Evolutionary conservation across 2,113 vertebrate genomes (phyloP).

Genomic region (Cynopterus brachyotis): DNA sequence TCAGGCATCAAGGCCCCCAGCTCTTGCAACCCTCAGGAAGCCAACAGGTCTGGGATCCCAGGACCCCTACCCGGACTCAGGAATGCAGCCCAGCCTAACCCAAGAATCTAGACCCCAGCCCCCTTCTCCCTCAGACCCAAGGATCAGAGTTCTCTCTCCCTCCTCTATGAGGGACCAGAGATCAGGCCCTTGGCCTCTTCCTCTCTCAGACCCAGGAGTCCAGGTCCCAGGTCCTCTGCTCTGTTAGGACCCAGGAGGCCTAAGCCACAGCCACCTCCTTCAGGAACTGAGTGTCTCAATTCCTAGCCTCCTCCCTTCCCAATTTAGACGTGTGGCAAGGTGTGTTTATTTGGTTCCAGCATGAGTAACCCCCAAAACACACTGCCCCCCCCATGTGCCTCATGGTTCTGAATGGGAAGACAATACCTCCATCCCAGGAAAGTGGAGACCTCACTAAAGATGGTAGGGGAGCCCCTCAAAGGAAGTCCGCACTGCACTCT

Average conservation of each 20-base stretch:
- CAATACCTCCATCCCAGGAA: not conserved
- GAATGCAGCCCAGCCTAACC: not conserved
- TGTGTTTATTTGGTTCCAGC: not conserved
- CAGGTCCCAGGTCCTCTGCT: not conserved
- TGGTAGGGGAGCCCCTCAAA: not conserved
- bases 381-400: not conserved
- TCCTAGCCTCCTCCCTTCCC: not conserved
- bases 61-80: not conserved
- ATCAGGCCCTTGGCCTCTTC: not conserved
- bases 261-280: not conserved
- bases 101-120: not conserved
- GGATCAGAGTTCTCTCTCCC: not conserved
- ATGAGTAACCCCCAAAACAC: slow-evolving; percentile 28
- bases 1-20: slow-evolving; percentile 10
- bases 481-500: not conserved
- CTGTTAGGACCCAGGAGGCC: not conserved
- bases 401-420: not conserved
- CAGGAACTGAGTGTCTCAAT: not conserved
- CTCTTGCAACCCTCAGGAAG: not conserved
- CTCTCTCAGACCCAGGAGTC: not conserved
- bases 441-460: not conserved
- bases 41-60: not conserved
- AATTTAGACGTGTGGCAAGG: not conserved
- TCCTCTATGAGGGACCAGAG: not conserved
- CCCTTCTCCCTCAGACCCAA: not conserved